Evolutionary conservation across 2,797 vertebrate species (phyloP).

Genomic region (Rousettus madagascariensis): DNA sequence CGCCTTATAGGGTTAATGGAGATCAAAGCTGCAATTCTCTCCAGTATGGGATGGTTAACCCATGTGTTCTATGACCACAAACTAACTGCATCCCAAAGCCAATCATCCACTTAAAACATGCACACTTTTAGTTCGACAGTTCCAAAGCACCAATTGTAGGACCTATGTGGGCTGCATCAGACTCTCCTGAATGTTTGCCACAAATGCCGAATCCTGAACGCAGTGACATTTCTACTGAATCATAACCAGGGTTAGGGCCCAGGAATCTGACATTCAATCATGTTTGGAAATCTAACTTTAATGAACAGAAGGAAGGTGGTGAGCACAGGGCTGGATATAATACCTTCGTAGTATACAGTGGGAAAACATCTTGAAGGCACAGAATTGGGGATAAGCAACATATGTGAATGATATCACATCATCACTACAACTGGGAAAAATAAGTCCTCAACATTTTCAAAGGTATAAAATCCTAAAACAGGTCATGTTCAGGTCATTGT

Average conservation of each 20-base stretch:
- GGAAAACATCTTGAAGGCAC: not conserved
- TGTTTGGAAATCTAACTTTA: not conserved
- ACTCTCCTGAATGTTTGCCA: not conserved
- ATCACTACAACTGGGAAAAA: not conserved
- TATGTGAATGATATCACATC: not conserved
- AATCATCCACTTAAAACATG: not conserved
- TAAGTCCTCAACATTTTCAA: not conserved
- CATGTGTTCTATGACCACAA: not conserved
- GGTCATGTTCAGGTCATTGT: not conserved
- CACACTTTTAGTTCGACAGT: not conserved
- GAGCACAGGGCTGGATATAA: not conserved
- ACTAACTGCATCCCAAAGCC: not conserved
- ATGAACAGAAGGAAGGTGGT: not conserved
- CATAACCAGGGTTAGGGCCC: not conserved
- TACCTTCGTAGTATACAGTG: not conserved
- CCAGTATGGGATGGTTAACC: not conserved
- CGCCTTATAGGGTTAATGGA: not conserved
- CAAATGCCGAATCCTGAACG: not conserved
- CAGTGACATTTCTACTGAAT: not conserved
- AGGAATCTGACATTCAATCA: not conserved
- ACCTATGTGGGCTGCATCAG: not conserved
- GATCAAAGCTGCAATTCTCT: not conserved
- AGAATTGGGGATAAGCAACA: not conserved
- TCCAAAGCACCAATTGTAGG: not conserved
- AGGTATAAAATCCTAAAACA: not conserved